These are phyloP conservation scores for Chorisops tibialis DNA, from an alignment of 2,888 invertebrate species.

Conservation along the genomic window DNA sequence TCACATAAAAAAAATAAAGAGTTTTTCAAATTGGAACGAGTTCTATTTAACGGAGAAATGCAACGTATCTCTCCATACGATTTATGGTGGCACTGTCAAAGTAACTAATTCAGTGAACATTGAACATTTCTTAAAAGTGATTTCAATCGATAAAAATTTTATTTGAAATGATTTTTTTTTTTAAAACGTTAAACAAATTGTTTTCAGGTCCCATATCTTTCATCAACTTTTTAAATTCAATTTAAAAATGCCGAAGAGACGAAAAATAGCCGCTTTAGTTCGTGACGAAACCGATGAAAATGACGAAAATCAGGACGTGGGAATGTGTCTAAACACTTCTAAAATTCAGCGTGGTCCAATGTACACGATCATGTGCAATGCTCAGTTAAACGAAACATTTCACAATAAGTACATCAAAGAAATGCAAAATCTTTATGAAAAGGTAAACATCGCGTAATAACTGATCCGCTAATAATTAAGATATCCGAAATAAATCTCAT, in stretches of 20 bases:
- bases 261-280: constrained; percentile 38
- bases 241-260: constrained; percentile 42
- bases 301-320: constrained; percentile 5
- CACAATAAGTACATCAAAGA: constrained; percentile 64
- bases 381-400: constrained; percentile 62
- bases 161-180: too few relatives aligned
- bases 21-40: too few relatives aligned
- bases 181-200: too few relatives aligned
- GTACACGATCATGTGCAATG: constrained; percentile 58
- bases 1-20: too few relatives aligned
- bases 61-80: too few relatives aligned
- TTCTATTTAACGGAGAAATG: too few relatives aligned
- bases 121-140: too few relatives aligned
- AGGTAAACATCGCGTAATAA: constrained; percentile 52
- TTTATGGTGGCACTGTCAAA: too few relatives aligned
- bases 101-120: too few relatives aligned
- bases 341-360: constrained; percentile 41
- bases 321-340: background rate
- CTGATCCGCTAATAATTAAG: background rate
- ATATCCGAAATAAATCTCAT: constrained; percentile 34
- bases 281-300: constrained; percentile 42
- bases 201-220: background rate
- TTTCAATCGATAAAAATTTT: too few relatives aligned
- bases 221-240: too few relatives aligned
- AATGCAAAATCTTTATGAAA: constrained; percentile 60